Evolutionary conservation across 1,140 invertebrate genomes (phyloP).

Genomic region (Tenebrio molitor): DNA sequence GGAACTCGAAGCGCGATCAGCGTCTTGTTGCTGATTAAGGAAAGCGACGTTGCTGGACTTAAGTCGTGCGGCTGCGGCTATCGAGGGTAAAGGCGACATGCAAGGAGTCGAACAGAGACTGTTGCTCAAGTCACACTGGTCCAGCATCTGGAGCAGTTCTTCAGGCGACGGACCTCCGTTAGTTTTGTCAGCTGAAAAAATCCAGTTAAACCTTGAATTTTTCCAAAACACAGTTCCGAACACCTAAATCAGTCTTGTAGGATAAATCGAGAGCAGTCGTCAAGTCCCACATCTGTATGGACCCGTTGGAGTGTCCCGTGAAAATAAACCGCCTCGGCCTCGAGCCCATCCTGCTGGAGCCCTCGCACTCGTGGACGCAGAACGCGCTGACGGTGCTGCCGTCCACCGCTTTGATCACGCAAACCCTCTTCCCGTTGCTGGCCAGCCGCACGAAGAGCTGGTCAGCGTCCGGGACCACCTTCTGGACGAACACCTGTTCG

Average conservation of each 20-base stretch:
- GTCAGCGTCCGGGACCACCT: constrained; percentile 96
- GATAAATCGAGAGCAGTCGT: constrained; percentile 92
- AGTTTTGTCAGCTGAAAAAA: constrained; percentile 65
- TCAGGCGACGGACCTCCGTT: constrained; percentile 90
- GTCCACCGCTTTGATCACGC: constrained; percentile 95
- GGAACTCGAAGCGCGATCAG: constrained; percentile 59
- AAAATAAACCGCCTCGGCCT: constrained; percentile 92
- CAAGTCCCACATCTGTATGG: constrained; percentile 98
- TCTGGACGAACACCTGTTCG: constrained; percentile 98
- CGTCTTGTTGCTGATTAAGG: constrained; percentile 75
- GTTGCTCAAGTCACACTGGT: constrained; percentile 93
- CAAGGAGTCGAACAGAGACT: constrained; percentile 88
- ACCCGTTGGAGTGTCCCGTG: constrained; percentile 95
- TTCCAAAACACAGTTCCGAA: constrained; percentile 26
- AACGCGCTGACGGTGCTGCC: constrained; percentile 95
- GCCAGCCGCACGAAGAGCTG: constrained; percentile 94
- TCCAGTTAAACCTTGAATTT: too few species aligned
- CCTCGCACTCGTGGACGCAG: constrained; percentile 97
- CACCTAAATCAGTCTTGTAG: constrained; percentile 77
- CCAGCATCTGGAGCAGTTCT: constrained; percentile 90
- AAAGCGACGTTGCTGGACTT: constrained; percentile 83
- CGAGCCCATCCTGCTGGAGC: constrained; percentile 91
- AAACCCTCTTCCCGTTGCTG: constrained; percentile 96
- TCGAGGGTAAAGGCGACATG: constrained; percentile 84
- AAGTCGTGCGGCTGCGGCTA: constrained; percentile 74